Evolutionary conservation across 2,888 invertebrate genomes (phyloP), one percentile per base, ranked within the genome.

Genomic region (Pachydiplax longipennis): DNA sequence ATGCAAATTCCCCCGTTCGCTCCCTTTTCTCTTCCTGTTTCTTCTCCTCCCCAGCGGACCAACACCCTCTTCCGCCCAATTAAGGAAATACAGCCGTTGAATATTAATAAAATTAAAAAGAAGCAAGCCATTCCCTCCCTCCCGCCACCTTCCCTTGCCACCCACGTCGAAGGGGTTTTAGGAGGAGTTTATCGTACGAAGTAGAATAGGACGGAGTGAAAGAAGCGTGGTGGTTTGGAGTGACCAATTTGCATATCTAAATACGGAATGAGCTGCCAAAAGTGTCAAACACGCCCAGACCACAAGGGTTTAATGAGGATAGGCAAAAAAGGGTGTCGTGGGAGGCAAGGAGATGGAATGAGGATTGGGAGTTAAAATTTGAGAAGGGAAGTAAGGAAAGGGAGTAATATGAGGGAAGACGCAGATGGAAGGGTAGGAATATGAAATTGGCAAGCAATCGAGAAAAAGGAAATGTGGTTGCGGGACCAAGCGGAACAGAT

Each of bases 31-130:
- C 87, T 87, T 35, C 61, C 61, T 22, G 37, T 87, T 48, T 61
- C 53, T 83, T 83, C 53, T 48, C 65, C 13, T 53, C 44, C 87
- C 31, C 61, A 37, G 35, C 35, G 87, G 87, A 87, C 87, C 87
- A 87, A 37, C 87, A 61, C 87, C 83, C 83, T 58, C 58, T 87
- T 87, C 87, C 87, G 61, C 87, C 87, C 87, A 87, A 87, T 87
- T 87, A 87, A 87, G 87, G 87, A 87, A 87, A 87, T 61, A 87
- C 87, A 87, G 61, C 87, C 87, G 87, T 61, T 87, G 87, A 87
- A 87, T 87, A 87, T 87, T 87, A 87, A 87, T 87, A 87, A 87
- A 87, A 87, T 87, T 87, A 87, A 87, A 87, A 87, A 87, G 87
- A 87, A 87, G 87, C 87, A 35, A 83, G 83, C 83, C 83, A 82